Conservation (phyloP, 2,797 vertebrate species). For the Anolis apletophallus region DNA sequence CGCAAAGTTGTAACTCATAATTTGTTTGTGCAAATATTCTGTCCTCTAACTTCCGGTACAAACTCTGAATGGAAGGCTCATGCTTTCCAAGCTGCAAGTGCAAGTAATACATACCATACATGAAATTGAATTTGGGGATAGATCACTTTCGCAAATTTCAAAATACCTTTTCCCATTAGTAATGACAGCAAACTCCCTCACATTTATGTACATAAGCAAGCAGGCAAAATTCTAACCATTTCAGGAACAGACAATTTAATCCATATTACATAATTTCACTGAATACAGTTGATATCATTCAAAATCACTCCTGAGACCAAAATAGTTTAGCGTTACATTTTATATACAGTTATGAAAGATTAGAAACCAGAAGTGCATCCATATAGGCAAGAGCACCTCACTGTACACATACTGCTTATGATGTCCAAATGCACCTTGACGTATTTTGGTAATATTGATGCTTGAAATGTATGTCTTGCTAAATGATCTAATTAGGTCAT, state of each 20-base stretch:
- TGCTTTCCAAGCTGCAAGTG: not conserved
- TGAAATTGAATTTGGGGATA: not conserved
- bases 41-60: not conserved
- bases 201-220: conserved; percentile 67
- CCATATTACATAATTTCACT: conserved; percentile 73
- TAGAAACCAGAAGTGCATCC: conserved; percentile 69
- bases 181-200: conserved; percentile 44
- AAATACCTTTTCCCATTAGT: conserved; percentile 28
- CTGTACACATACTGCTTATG: conserved; percentile 48
- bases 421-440: conserved; percentile 31
- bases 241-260: conserved; percentile 78
- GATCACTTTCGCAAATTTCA: not conserved
- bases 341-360: conserved; percentile 78
- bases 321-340: conserved; percentile 77
- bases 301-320: conserved; percentile 77
- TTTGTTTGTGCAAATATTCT: not conserved
- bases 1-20: not conserved
- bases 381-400: conserved; percentile 54
- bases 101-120: conserved; percentile 5
- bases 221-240: conserved; percentile 71
- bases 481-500: conserved; percentile 31
- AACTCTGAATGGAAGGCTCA: conserved; percentile 10
- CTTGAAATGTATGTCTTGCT: conserved; percentile 16
- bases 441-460: conserved; percentile 21
- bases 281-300: conserved; percentile 74